Evolutionary conservation across 2,113 vertebrate genomes (phyloP).

Genomic region (Columba livia): DNA sequence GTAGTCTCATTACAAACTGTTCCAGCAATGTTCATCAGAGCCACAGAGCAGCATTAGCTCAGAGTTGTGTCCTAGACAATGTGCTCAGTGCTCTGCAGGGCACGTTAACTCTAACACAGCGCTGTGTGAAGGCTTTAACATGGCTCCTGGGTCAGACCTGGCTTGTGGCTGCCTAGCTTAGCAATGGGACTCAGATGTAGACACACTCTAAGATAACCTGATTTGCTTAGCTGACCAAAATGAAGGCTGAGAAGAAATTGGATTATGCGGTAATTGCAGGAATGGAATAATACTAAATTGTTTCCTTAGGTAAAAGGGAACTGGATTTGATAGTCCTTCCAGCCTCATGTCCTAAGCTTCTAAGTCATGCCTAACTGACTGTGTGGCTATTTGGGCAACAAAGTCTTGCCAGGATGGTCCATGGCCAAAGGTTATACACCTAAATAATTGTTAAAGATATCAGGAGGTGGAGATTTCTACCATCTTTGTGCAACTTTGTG

Average conservation of each 20-base stretch:
- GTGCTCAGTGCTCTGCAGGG: neutral
- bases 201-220: neutral
- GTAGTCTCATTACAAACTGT: neutral
- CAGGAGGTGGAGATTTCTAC: neutral
- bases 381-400: neutral
- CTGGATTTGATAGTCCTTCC: neutral
- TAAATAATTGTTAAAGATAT: neutral
- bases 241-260: constrained; percentile 13
- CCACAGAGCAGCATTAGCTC: neutral
- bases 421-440: neutral
- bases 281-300: constrained; percentile 26
- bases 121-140: neutral
- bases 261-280: neutral
- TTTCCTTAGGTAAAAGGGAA: constrained; percentile 30
- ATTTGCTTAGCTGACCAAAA: constrained; percentile 16
- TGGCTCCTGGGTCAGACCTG: neutral
- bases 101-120: neutral
- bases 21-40: neutral
- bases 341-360: neutral
- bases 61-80: neutral
- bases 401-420: neutral
- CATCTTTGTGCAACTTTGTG: neutral
- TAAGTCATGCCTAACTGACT: neutral
- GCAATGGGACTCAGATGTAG: neutral
- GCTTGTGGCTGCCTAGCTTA: neutral